Conservation (phyloP, 2,888 invertebrate genomes). For the Pyrgus malvae region DNA sequence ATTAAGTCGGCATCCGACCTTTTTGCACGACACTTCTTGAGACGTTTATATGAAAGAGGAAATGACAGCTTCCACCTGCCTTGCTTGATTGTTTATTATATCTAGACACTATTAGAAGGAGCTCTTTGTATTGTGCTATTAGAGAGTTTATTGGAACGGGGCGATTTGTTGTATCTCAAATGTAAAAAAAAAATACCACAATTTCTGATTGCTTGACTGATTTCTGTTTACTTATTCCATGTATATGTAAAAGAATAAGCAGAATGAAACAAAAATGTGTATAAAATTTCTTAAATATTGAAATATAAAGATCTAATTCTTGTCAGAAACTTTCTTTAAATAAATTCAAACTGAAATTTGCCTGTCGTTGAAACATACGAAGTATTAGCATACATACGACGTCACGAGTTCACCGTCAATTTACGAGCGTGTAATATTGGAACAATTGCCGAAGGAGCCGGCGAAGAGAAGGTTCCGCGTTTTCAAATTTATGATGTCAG, state of each 20-base stretch:
- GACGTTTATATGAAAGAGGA: constrained; percentile 66
- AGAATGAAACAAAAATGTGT: no score
- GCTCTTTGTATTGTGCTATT: no score
- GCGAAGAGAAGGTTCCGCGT: constrained; percentile 55
- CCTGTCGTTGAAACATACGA: constrained; percentile 44
- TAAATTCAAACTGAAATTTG: constrained; percentile 54
- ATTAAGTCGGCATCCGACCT: constrained; percentile 66
- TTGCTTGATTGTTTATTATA: no score
- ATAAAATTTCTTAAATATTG: no score
- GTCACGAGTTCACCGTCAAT: constrained; percentile 49
- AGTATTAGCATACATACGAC: constrained; percentile 54
- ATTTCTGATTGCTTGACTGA: no score
- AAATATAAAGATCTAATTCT: neutral
- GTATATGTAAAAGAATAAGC: no score
- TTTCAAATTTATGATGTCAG: constrained; percentile 67
- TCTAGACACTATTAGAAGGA: no score
- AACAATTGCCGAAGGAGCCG: constrained; percentile 66
- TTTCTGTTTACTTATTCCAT: no score
- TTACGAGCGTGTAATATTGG: constrained; percentile 72
- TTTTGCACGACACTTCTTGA: constrained; percentile 44
- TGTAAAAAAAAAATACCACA: no score
- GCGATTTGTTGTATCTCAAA: no score
- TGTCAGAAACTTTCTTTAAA: neutral
- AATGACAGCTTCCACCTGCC: constrained; percentile 64
- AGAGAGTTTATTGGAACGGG: no score